A percentile compares a stretch with the other conserved stretches of the same genome.
Conservation (phyloP, 1,140 invertebrate genomes). For the Drosophila rhopaloa region DNA sequence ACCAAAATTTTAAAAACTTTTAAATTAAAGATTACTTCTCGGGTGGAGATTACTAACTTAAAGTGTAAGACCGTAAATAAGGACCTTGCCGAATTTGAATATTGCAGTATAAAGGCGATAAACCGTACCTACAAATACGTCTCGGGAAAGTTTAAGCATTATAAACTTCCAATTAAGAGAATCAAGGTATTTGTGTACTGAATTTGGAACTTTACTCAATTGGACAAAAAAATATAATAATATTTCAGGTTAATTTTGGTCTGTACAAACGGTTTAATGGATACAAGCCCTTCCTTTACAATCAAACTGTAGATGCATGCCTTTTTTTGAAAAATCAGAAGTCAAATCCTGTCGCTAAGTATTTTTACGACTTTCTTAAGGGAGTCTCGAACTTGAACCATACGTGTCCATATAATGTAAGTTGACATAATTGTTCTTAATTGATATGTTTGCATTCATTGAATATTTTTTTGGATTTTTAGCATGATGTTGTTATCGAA, state of each 20-base stretch:
- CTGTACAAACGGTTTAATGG: conserved; percentile 8
- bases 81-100: background rate
- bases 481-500: conserved; percentile 3
- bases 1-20: background rate
- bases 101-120: background rate
- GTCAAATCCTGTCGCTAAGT: background rate
- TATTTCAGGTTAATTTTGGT: conserved; percentile 1
- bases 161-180: background rate
- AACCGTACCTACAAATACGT: conserved; percentile 2
- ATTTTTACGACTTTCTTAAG: background rate
- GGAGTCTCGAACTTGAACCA: conserved; percentile 5
- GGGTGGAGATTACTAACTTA: conserved; percentile 3
- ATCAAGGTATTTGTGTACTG: background rate
- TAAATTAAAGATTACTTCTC: background rate
- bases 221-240: background rate
- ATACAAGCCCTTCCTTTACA: conserved; percentile 15
- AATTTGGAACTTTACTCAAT: background rate
- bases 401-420: conserved; percentile 11
- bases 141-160: background rate
- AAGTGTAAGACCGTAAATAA: background rate
- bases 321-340: background rate
- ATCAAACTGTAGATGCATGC: background rate
- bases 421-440: background rate
- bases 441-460: too few species aligned
- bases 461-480: background rate